phyloP scores from a whole-genome alignment of 1,140 invertebrate species.

The Drosophila leontia region DNA sequence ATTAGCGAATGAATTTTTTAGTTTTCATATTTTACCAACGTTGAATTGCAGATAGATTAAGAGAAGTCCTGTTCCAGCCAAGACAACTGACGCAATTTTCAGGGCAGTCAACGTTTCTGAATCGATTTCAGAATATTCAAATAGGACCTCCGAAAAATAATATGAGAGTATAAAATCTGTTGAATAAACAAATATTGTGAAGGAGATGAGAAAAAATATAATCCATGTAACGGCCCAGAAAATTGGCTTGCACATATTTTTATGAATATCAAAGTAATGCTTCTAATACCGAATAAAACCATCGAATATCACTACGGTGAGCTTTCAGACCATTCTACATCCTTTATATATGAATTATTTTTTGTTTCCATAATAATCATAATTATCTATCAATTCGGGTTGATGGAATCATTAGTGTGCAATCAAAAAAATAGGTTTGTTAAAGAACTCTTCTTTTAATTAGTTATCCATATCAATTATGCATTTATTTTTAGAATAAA shows the following conservation, averaged over 20 bases:
- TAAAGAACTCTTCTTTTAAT: neutral
- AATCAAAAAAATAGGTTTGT: neutral
- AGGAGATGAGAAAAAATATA: no score
- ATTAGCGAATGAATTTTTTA: no score
- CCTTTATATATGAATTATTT: neutral
- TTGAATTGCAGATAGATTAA: slow-evolving; percentile 17
- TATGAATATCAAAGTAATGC: neutral
- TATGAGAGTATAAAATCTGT: neutral
- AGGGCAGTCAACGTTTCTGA: rapidly evolving
- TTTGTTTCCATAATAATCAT: neutral
- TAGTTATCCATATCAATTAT: no score
- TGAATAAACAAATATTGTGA: rapidly evolving
- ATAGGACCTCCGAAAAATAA: neutral
- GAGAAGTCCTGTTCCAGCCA: slow-evolving; percentile 1
- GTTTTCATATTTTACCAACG: neutral
- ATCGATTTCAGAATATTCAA: no score
- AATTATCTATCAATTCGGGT: neutral
- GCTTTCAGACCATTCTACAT: neutral
- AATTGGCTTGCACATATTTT: neutral
- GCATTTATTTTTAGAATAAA: no score
- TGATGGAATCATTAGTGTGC: neutral
- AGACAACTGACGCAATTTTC: neutral
- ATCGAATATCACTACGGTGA: neutral
- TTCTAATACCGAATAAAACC: neutral
- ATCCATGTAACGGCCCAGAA: neutral